These are phyloP conservation scores for Pocota personata DNA, from an alignment of 2,888 invertebrate species.

Conservation along the genomic window DNA sequence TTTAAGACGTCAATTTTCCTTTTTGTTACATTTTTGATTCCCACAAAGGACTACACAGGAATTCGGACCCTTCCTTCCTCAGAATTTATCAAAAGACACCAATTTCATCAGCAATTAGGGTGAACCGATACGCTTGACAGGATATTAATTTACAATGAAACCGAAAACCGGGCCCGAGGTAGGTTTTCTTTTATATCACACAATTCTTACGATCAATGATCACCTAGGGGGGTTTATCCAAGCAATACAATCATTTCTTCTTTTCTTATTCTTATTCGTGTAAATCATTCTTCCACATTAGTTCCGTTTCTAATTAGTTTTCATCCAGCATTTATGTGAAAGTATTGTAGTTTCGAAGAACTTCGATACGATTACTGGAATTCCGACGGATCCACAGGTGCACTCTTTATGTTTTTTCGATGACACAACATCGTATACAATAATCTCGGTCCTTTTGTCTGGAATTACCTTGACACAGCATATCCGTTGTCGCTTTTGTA, in stretches of 20 bases:
- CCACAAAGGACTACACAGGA: slow-evolving; percentile 43
- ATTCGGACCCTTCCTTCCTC: slow-evolving; percentile 2
- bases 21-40: slow-evolving; percentile 1
- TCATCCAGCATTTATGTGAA: slow-evolving; percentile 1
- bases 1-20: background rate
- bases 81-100: background rate
- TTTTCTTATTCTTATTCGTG: background rate
- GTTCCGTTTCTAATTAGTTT: slow-evolving; percentile 36
- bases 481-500: slow-evolving; percentile 65
- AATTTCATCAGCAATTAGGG: slow-evolving; percentile 34
- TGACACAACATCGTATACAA: slow-evolving; percentile 46
- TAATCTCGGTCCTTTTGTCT: slow-evolving; percentile 32
- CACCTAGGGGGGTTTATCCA: background rate
- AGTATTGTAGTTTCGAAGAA: background rate
- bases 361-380: slow-evolving; percentile 2
- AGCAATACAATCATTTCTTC: background rate
- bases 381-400: slow-evolving; percentile 33
- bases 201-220: slow-evolving; percentile 15
- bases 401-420: slow-evolving; percentile 1
- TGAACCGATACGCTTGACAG: slow-evolving; percentile 53
- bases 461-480: slow-evolving; percentile 60
- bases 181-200: background rate
- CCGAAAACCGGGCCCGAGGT: background rate
- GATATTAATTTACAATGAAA: slow-evolving; percentile 17
- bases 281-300: slow-evolving; percentile 15